A percentile compares a stretch with the other conserved stretches of the same genome.
phyloP scores from a whole-genome alignment of 2,113 vertebrate genomes.

The Percopsis transmontana region DNA sequence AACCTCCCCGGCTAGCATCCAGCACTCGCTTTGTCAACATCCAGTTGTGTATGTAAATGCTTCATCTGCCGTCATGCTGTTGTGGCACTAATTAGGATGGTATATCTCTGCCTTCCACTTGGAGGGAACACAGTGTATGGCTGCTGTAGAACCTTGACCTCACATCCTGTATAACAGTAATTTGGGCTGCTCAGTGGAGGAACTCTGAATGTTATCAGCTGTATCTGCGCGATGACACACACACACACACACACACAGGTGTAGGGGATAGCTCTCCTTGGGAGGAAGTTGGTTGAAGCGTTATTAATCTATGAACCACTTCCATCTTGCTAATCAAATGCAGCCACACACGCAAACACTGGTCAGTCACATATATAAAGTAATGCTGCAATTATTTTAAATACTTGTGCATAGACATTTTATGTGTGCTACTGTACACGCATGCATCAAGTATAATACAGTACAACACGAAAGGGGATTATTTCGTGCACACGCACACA shows the following conservation, averaged over 20 bases:
- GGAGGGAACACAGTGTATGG: constrained; percentile 12
- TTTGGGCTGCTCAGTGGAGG: constrained; percentile 35
- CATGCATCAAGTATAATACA: not conserved
- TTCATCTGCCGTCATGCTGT: constrained; percentile 4
- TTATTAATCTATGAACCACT: not conserved
- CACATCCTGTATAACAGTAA: constrained; percentile 27
- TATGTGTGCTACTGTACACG: too few relatives aligned
- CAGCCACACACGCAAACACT: constrained; percentile 9
- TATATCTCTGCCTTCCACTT: constrained; percentile 4
- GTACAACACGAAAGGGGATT: not conserved
- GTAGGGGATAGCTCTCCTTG: too few relatives aligned
- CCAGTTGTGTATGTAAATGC: constrained; percentile 11
- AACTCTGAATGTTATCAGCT: constrained; percentile 54
- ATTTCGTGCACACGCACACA: not conserved
- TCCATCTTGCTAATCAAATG: constrained; percentile 12
- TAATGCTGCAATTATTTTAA: too few relatives aligned
- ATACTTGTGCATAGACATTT: too few relatives aligned
- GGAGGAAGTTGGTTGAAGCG: too few relatives aligned
- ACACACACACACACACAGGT: not conserved
- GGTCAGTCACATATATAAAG: too few relatives aligned
- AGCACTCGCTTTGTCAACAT: constrained; percentile 10
- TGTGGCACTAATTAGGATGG: constrained; percentile 16
- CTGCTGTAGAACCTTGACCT: constrained; percentile 29
- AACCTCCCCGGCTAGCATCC: not conserved
- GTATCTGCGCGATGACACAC: constrained; percentile 29